These are phyloP conservation scores for Bombus terrestris DNA, from an alignment of 1,140 invertebrate species.

Conservation along the genomic window DNA sequence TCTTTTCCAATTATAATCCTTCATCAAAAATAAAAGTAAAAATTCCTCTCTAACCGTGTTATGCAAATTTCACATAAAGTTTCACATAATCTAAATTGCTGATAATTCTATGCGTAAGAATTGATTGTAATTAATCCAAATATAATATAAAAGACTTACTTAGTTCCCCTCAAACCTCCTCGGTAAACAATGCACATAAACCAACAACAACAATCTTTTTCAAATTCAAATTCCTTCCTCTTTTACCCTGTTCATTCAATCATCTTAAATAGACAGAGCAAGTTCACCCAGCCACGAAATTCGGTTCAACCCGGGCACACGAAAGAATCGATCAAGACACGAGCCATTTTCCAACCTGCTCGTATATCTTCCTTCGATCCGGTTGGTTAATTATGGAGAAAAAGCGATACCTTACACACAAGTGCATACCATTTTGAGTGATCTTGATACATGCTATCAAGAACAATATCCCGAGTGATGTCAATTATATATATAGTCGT, in stretches of 20 bases:
- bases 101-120: not conserved
- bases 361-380: constrained; percentile 12
- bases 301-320: constrained; percentile 8
- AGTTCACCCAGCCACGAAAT: not conserved
- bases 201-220: not conserved
- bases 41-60: no score
- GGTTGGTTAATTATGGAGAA: not conserved
- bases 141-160: not conserved
- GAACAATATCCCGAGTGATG: no score
- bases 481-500: no score
- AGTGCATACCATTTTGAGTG: no score
- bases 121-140: not conserved
- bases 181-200: not conserved
- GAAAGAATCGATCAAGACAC: constrained; percentile 38
- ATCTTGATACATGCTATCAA: no score
- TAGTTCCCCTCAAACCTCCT: no score
- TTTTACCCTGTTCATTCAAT: not conserved
- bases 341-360: not conserved
- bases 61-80: no score
- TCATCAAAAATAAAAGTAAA: no score
- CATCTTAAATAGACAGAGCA: not conserved
- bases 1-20: no score
- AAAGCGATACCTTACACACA: not conserved
- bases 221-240: not conserved
- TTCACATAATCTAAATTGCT: no score